Evolutionary conservation across 2,113 vertebrate genomes (phyloP).

Genomic region (Chaetodon auriga): DNA sequence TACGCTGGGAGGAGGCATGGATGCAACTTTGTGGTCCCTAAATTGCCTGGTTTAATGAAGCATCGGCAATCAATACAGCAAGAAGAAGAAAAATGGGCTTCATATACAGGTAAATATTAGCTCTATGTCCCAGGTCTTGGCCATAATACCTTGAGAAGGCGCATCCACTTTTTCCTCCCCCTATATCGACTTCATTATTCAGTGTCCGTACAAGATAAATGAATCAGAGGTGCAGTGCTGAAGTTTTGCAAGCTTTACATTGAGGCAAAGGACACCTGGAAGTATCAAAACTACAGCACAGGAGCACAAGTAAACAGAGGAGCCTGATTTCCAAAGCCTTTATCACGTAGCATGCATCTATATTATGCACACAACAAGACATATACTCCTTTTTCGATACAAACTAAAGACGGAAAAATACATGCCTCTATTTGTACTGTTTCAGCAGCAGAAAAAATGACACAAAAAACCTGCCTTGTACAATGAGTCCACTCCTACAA

Average conservation of each 20-base stretch:
- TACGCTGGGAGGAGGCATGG: conserved; percentile 17
- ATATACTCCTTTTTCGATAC: too few species aligned
- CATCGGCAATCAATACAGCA: conserved; percentile 59
- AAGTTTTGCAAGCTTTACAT: conserved; percentile 10
- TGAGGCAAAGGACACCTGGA: background rate
- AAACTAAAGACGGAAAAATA: background rate
- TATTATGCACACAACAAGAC: too few species aligned
- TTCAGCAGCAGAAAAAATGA: background rate
- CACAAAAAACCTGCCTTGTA: background rate
- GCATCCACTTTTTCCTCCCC: conserved; percentile 32
- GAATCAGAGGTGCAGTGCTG: conserved; percentile 3
- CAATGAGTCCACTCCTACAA: conserved; percentile 8
- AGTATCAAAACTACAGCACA: background rate
- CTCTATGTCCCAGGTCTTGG: conserved; percentile 41
- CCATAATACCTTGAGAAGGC: conserved; percentile 38
- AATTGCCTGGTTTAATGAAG: conserved; percentile 72
- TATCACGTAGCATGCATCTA: too few species aligned
- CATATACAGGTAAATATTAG: conserved; percentile 60
- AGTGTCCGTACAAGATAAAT: conserved; percentile 41
- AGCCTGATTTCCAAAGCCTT: background rate
- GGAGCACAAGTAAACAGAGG: background rate
- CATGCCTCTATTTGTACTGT: background rate
- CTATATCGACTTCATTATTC: conserved; percentile 44
- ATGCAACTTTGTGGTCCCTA: conserved; percentile 51
- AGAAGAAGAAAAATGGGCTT: conserved; percentile 61